Conservation (phyloP, 2,113 vertebrate genomes). For the Xiphorhynchus elegans region DNA sequence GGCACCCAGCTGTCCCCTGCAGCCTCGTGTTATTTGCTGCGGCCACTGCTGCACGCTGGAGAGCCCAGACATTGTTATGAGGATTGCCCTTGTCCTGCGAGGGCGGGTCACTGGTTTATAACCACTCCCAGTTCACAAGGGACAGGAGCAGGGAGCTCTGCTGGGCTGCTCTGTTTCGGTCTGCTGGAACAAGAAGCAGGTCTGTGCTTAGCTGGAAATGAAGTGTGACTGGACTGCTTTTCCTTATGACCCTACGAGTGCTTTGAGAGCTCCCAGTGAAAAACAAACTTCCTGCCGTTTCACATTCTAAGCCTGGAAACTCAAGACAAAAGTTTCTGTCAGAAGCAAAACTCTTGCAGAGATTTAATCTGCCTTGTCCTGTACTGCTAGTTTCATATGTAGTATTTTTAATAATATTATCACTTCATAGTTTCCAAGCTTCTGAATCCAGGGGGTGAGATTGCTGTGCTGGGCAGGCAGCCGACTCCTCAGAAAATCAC, state of each 20-base stretch:
- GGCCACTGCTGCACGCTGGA: background rate
- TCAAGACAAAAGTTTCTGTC: constrained; percentile 9
- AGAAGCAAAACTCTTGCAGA: constrained; percentile 18
- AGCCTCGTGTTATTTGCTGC: background rate
- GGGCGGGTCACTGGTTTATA: too few relatives aligned
- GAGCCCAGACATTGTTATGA: background rate
- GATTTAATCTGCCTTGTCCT: background rate
- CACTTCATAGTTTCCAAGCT: background rate
- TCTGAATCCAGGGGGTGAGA: background rate
- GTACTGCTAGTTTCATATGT: background rate
- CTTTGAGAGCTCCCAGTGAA: constrained; percentile 43
- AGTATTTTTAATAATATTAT: background rate
- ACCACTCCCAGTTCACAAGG: background rate
- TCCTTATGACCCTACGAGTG: background rate
- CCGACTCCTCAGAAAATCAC: background rate
- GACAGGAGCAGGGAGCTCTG: background rate
- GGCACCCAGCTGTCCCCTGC: background rate
- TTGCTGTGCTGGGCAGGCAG: background rate
- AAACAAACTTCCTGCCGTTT: constrained; percentile 48
- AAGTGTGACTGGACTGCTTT: constrained; percentile 46
- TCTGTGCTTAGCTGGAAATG: constrained; percentile 23
- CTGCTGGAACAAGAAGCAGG: constrained; percentile 24
- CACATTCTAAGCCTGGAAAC: constrained; percentile 13
- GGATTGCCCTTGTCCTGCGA: background rate
- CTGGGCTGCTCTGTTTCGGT: background rate